These are phyloP conservation scores for Drosophila buzzatii DNA, from an alignment of 2,888 invertebrate genomes.

Conservation along the genomic window DNA sequence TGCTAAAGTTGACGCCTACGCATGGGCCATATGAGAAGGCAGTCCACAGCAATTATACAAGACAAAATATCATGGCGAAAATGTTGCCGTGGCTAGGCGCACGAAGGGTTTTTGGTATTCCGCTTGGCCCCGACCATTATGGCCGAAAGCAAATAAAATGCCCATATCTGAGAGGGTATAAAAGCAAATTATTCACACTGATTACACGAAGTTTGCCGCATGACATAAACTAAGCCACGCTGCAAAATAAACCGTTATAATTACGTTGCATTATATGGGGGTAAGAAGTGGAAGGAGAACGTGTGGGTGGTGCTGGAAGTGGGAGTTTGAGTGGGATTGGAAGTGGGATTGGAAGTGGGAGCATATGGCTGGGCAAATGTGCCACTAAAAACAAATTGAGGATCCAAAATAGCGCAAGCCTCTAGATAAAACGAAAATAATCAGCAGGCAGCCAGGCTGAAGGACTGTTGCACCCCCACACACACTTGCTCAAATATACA, in stretches of 20 bases:
- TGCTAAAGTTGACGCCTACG: constrained; percentile 57
- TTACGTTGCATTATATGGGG: constrained; percentile 59
- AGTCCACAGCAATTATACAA: constrained; percentile 62
- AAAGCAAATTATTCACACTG: constrained; percentile 79
- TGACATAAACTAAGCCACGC: constrained; percentile 70
- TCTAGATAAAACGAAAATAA: constrained; percentile 80
- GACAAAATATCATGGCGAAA: constrained; percentile 31
- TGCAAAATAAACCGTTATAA: constrained; percentile 78
- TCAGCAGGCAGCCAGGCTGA: constrained; percentile 75
- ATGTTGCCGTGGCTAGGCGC: neutral
- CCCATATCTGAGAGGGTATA: constrained; percentile 62
- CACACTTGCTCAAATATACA: constrained; percentile 6
- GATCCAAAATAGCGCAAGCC: constrained; percentile 72
- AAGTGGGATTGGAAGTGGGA: neutral
- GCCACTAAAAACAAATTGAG: constrained; percentile 79
- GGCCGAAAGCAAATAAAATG: constrained; percentile 56
- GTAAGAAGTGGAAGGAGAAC: neutral
- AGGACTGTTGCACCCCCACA: constrained; percentile 47
- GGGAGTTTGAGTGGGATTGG: neutral
- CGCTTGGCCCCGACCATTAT: constrained; percentile 34
- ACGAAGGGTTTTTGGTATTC: constrained; percentile 19
- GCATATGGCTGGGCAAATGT: constrained; percentile 57
- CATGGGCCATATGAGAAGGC: constrained; percentile 36
- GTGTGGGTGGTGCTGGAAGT: neutral
- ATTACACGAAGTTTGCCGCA: constrained; percentile 68